Evolutionary conservation across 2,797 vertebrate species (phyloP).

Genomic region (Rhinoraja longicauda): DNA sequence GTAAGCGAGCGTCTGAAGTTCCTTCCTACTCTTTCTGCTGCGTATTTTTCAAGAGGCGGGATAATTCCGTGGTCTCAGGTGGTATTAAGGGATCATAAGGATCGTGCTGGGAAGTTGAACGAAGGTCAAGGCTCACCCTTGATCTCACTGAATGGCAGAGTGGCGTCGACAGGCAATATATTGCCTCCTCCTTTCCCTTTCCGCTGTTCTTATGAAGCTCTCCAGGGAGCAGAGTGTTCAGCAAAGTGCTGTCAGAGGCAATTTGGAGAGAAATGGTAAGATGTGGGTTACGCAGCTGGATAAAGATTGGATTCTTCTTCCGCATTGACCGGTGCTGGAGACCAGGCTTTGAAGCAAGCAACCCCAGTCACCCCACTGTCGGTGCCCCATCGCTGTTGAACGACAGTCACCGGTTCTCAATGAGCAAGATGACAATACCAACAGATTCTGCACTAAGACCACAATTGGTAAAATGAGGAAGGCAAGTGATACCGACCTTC

Average conservation of each 20-base stretch:
- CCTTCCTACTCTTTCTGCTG: no score
- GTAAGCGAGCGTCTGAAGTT: no score
- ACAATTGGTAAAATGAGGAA: background rate
- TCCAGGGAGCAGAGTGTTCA: background rate
- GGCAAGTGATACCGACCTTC: background rate
- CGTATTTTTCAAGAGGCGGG: no score
- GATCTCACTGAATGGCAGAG: no score
- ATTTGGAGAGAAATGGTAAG: background rate
- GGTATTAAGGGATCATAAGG: no score
- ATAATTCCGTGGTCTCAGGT: no score
- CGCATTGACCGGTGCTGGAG: background rate
- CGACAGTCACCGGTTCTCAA: background rate
- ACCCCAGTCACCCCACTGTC: background rate
- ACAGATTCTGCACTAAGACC: background rate
- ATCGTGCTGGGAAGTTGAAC: no score
- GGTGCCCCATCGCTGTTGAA: background rate
- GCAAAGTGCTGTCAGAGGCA: background rate
- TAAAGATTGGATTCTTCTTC: background rate
- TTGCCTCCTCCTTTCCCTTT: no score
- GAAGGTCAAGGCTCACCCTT: no score
- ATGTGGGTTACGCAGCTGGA: background rate
- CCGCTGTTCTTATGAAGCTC: no score
- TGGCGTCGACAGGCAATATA: no score
- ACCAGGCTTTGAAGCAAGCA: background rate
- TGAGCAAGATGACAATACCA: background rate